These are phyloP conservation scores for Bruchidius siliquastri DNA, from an alignment of 2,888 invertebrate genomes.

Conservation along the genomic window DNA sequence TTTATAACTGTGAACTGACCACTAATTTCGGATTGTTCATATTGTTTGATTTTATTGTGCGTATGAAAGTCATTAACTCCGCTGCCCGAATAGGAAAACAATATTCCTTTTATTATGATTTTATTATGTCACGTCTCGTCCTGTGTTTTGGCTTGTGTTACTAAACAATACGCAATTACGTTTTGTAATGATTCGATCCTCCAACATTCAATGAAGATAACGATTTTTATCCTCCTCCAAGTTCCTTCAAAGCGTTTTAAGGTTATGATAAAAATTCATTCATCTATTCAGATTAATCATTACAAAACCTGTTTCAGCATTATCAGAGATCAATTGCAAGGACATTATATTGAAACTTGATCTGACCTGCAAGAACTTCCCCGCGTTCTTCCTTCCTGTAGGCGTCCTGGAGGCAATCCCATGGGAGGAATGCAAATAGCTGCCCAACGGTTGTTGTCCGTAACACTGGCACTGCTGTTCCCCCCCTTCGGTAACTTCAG, in stretches of 20 bases:
- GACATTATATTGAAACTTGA: too few species aligned
- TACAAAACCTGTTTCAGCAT: too few species aligned
- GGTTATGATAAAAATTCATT: too few species aligned
- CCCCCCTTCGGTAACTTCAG: conserved; percentile 9
- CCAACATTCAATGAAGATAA: too few species aligned
- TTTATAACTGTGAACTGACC: not conserved
- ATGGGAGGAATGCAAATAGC: conserved; percentile 42
- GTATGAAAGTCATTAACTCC: not conserved
- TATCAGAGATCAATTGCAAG: too few species aligned
- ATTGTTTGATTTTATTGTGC: not conserved
- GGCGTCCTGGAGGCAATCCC: conserved; percentile 46
- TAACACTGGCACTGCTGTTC: conserved; percentile 25
- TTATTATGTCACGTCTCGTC: not conserved
- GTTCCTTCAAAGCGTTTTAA: too few species aligned
- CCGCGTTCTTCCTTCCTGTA: conserved; percentile 42
- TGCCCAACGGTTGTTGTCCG: conserved; percentile 40
- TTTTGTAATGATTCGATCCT: not conserved
- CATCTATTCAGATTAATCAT: too few species aligned
- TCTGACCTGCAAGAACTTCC: conserved; percentile 44
- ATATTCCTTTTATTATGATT: not conserved
- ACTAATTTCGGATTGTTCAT: not conserved
- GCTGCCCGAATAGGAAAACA: not conserved
- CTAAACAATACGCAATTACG: not conserved
- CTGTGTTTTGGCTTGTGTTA: not conserved
- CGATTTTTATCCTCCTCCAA: too few species aligned